Percentiles rank a stretch among this genome's conserved stretches.
These are phyloP conservation scores for Saturnia pavonia DNA, from an alignment of 2,888 invertebrate genomes.

Conservation along the genomic window DNA sequence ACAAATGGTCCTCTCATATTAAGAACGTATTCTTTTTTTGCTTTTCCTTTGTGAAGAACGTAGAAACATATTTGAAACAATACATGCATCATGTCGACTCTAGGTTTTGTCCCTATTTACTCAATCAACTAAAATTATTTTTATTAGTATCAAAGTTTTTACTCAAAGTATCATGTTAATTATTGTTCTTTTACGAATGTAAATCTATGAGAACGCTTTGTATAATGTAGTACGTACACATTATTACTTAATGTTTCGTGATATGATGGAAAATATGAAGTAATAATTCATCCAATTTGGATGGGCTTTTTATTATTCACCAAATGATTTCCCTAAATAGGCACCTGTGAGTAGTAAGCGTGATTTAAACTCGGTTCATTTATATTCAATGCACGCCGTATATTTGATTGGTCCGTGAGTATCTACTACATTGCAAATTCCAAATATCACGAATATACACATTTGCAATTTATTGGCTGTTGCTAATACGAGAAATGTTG, in stretches of 20 bases:
- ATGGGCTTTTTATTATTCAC: slow-evolving; percentile 50
- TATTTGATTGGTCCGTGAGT: slow-evolving; percentile 52
- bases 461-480: slow-evolving; percentile 14
- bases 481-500: not conserved
- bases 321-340: slow-evolving; percentile 44
- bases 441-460: slow-evolving; percentile 32
- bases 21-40: too few species aligned
- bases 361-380: slow-evolving; percentile 46
- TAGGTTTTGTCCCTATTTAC: too few species aligned
- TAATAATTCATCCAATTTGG: slow-evolving; percentile 36
- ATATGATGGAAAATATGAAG: not conserved
- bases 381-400: slow-evolving; percentile 55
- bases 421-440: slow-evolving; percentile 51
- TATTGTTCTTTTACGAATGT: not conserved
- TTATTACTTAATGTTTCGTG: not conserved
- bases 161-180: too few species aligned
- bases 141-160: too few species aligned
- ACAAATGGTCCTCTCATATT: too few species aligned
- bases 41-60: too few species aligned
- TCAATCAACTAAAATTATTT: too few species aligned
- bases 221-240: not conserved
- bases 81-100: too few species aligned
- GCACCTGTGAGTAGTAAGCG: slow-evolving; percentile 39
- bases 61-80: too few species aligned
- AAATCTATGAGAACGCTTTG: not conserved